Base-by-base conservation (phyloP, 2,113 vertebrate species). In the Melanostigma gelatinosum region DNA sequence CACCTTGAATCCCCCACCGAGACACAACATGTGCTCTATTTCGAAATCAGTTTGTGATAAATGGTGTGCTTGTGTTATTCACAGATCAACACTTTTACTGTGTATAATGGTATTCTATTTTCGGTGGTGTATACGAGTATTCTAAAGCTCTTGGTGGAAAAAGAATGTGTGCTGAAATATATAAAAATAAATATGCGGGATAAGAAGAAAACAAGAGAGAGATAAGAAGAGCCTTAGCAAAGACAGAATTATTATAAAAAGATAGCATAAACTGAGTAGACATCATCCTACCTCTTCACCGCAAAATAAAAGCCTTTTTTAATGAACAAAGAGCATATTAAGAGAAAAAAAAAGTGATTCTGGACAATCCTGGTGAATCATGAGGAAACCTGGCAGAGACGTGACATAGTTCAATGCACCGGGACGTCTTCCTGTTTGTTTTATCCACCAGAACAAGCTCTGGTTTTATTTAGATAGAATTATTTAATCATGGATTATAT, bases 1-100 rank as follows among this genome's bases (percentile, higher is more conserved):
- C 60, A 22, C 57, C 32, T 60, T 61, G 54, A 70, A 50, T 60
- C 48, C 44, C 34, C n/a, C 32, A 68, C 27, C 62, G 27, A 46
- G 48, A 34, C 8, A 27, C 44, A 18, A n/a, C 3, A 10, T 9
- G 27, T 29, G 42, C 57, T 27, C 0, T 68, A 27, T 24, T 77
- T 44, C 27, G 22, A 34, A 60, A 48, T 4, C 1, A 48, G 27
- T 7, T 16, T 34, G 8, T 67, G 6, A 54, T 61, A 40, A 52
- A 42, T 9, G 32, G 11, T 62, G 5, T 10, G 40, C 4, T 32
- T 61, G 32, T 24, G 54, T 54, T 54, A 75, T 75, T 81, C 55
- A 63, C 44, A 32, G 6, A 52, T 54, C 1, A 6, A 68, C 5
- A 4, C 6, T 27, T 48, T 9, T 36, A 22, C 15, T 58, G 57